Conservation (phyloP, 2,888 invertebrate genomes). For the Germaria angustata region DNA sequence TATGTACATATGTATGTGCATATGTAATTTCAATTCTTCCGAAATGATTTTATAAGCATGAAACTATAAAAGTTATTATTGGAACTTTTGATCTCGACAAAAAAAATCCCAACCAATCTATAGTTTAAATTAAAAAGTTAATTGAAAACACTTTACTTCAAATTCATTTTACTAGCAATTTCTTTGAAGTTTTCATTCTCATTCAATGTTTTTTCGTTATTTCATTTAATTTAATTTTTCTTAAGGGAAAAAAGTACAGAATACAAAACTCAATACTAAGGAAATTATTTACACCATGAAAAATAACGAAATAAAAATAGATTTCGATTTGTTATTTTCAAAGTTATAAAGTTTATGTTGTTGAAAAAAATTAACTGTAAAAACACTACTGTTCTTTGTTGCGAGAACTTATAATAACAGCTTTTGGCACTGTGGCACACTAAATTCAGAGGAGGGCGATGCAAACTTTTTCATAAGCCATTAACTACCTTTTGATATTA, state of each 20-base stretch:
- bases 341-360: background rate
- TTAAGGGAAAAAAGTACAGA: background rate
- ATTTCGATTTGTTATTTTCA: background rate
- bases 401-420: too few relatives aligned
- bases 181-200: background rate
- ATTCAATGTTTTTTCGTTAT: background rate
- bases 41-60: background rate
- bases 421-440: too few relatives aligned
- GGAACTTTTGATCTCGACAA: background rate
- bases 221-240: constrained; percentile 1
- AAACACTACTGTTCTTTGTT: too few relatives aligned
- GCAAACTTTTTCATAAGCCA: too few relatives aligned
- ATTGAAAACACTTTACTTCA: constrained; percentile 32
- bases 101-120: background rate
- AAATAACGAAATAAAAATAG: background rate
- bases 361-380: background rate
- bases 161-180: constrained; percentile 8
- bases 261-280: background rate
- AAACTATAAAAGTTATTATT: background rate
- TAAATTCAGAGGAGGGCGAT: too few relatives aligned
- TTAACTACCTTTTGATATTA: too few relatives aligned
- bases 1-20: background rate
- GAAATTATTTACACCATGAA: too few relatives aligned
- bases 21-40: background rate
- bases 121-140: constrained; percentile 36